Percentiles rank a stretch among this genome's conserved stretches.
phyloP scores from a whole-genome alignment of 1,140 invertebrate species.

The Leptinotarsa lineolata region DNA sequence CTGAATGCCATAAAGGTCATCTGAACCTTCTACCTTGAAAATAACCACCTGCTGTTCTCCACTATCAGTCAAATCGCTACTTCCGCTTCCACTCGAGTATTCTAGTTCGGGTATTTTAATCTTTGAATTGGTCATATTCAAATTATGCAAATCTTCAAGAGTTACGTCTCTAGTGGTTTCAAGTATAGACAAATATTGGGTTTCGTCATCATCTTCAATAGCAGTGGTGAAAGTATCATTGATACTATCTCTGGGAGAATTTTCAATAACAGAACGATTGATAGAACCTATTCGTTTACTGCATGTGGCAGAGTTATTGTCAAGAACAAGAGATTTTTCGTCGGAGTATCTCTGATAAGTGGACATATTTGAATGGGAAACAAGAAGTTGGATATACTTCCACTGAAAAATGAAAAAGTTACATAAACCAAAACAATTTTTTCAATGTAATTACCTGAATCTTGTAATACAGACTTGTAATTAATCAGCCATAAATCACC shows the following conservation, averaged over 20 bases:
- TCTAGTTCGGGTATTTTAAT: neutral
- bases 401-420: too few species aligned
- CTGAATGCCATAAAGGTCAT: slow-evolving; percentile 51
- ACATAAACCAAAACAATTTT: too few species aligned
- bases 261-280: neutral
- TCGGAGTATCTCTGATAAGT: too few species aligned
- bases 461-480: too few species aligned
- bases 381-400: too few species aligned
- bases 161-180: slow-evolving; percentile 40
- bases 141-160: slow-evolving; percentile 41
- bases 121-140: slow-evolving; percentile 36
- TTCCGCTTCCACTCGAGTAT: neutral
- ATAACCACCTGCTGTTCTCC: slow-evolving; percentile 41
- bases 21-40: slow-evolving; percentile 46
- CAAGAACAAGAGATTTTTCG: too few species aligned
- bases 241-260: slow-evolving; percentile 35
- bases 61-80: neutral
- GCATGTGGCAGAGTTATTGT: too few species aligned
- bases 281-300: neutral
- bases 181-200: slow-evolving; percentile 48
- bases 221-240: slow-evolving; percentile 46
- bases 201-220: slow-evolving; percentile 41
- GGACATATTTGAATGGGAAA: too few species aligned
- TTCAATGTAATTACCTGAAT: too few species aligned
- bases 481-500: too few species aligned